These are phyloP conservation scores for Drosophila subquinaria DNA, from an alignment of 2,888 invertebrate genomes.

Conservation along the genomic window DNA sequence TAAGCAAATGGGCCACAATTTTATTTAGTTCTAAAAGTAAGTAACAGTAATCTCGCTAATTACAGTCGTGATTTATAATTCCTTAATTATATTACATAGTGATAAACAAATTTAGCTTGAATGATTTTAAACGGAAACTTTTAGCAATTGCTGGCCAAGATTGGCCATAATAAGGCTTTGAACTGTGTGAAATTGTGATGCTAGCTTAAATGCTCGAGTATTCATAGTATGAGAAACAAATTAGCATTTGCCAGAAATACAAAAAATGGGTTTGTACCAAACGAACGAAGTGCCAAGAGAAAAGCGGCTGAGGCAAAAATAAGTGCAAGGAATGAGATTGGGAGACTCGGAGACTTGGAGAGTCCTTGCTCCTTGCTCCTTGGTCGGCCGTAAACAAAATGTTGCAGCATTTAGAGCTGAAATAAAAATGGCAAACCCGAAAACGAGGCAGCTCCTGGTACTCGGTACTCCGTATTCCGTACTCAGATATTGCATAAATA, in stretches of 20 bases:
- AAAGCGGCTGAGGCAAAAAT: not conserved
- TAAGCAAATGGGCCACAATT: not conserved
- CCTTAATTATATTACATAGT: not conserved
- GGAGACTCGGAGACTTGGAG: conserved; percentile 7
- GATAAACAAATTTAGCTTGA: not conserved
- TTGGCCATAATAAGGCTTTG: conserved; percentile 15
- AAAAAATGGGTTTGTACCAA: conserved; percentile 14
- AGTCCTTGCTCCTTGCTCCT: conserved; percentile 23
- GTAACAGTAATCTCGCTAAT: not conserved
- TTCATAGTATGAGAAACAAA: conserved; percentile 41
- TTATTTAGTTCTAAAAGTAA: not conserved
- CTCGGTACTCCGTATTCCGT: conserved; percentile 16
- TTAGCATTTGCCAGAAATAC: conserved; percentile 51
- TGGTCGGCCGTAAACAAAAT: conserved; percentile 63
- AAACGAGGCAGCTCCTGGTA: conserved; percentile 14
- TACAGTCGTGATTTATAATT: not conserved
- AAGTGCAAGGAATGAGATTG: conserved; percentile 6
- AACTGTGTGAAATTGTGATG: conserved; percentile 32
- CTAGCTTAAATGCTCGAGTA: conserved; percentile 16
- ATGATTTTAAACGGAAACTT: not conserved
- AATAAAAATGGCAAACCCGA: conserved; percentile 48
- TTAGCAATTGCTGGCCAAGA: conserved; percentile 5
- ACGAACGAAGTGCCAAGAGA: conserved; percentile 8
- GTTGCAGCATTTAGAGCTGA: conserved; percentile 64
- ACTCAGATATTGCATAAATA: conserved; percentile 76